These are phyloP conservation scores for Trachythela sp. DNA, from an alignment of 64 coral and sea anemone genomes.

Conservation along the genomic window DNA sequence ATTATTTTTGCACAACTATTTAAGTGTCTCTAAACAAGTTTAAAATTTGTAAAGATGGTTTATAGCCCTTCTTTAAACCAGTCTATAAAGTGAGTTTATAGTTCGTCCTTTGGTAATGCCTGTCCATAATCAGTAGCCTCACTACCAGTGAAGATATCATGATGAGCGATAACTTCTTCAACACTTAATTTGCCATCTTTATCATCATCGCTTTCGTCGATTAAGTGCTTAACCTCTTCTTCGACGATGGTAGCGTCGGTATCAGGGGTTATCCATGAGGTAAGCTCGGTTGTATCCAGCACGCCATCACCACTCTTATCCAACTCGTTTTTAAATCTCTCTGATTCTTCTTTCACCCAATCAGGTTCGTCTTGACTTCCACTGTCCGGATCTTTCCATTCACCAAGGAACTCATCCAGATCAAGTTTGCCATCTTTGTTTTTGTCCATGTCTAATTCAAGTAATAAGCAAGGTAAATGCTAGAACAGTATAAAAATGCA, in stretches of 20 bases:
- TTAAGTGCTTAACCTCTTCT: constrained; percentile 79
- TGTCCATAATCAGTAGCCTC: constrained; percentile 96
- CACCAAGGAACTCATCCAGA: constrained; percentile 22
- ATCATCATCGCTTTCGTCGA: constrained; percentile 71
- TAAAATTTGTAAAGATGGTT: too few species aligned
- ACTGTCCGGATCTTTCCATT: constrained; percentile 61
- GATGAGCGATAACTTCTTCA: constrained; percentile 73
- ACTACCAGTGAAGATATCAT: constrained; percentile 89
- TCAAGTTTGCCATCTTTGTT: background rate
- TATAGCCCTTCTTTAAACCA: too few species aligned
- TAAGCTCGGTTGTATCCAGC: constrained; percentile 75
- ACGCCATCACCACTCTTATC: constrained; percentile 94
- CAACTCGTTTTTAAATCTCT: constrained; percentile 82
- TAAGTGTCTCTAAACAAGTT: too few species aligned
- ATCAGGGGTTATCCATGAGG: constrained; percentile 82
- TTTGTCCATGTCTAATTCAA: constrained; percentile 1
- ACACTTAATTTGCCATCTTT: constrained; percentile 80
- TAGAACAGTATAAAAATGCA: background rate
- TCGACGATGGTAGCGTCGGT: constrained; percentile 77
- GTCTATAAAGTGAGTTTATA: background rate
- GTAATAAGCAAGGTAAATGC: background rate
- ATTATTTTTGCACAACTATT: too few species aligned
- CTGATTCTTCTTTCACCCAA: constrained; percentile 92
- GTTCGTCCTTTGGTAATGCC: constrained; percentile 54
- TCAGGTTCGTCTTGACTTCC: constrained; percentile 63